Percentiles rank a stretch among this genome's conserved stretches.
These are phyloP conservation scores for Oscheius onirici DNA, from an alignment of 2,888 invertebrate species.

Conservation along the genomic window DNA sequence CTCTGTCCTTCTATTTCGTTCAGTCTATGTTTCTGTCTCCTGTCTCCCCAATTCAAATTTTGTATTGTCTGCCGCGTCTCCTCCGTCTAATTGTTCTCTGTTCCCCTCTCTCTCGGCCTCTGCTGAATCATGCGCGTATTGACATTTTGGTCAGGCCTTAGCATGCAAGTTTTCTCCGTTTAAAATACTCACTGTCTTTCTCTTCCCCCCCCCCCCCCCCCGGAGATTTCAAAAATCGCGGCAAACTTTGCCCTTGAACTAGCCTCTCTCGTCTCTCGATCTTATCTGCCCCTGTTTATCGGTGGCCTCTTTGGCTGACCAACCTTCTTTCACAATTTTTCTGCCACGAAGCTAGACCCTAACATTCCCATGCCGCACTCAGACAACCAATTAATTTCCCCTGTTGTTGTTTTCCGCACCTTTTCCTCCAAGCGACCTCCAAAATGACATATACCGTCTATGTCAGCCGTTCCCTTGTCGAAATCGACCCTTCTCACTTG, in stretches of 20 bases:
- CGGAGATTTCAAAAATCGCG: no score
- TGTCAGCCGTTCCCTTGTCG: constrained; percentile 24
- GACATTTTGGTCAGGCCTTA: no score
- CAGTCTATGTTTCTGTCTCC: no score
- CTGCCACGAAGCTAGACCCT: background rate
- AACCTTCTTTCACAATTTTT: background rate
- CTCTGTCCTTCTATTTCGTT: no score
- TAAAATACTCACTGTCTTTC: no score
- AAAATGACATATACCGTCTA: constrained; percentile 25
- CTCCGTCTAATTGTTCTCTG: background rate
- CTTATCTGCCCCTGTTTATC: background rate
- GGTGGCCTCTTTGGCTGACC: background rate
- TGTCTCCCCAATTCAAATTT: no score
- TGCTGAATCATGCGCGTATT: no score
- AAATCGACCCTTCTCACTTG: background rate
- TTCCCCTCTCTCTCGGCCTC: background rate
- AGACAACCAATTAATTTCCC: background rate
- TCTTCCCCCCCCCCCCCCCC: no score
- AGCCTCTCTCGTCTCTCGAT: background rate
- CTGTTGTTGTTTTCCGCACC: background rate
- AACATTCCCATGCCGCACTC: background rate
- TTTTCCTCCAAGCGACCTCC: background rate
- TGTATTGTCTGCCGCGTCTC: background rate
- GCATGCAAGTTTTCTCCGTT: no score
- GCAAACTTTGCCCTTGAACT: background rate